A percentile compares a stretch with the other conserved stretches of the same genome.
These are phyloP conservation scores for Cataglyphis livida DNA, from an alignment of 2,888 invertebrate species.

Conservation along the genomic window DNA sequence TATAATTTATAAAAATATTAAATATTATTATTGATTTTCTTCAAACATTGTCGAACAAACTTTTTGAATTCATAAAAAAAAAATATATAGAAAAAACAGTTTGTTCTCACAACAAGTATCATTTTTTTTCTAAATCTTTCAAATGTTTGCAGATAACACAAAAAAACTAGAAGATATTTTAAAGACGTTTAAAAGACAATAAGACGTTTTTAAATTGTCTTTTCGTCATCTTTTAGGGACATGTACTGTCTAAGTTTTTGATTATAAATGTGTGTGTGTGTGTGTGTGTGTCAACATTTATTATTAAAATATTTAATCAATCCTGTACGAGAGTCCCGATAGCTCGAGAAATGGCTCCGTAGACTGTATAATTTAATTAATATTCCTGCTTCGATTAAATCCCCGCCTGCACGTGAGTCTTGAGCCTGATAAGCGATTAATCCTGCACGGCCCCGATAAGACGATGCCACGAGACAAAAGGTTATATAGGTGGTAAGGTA, in stretches of 20 bases:
- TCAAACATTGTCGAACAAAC: neutral
- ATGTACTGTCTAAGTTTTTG: neutral
- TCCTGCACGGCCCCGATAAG: conserved; percentile 74
- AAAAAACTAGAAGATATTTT: no score
- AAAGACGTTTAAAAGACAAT: no score
- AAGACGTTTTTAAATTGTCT: no score
- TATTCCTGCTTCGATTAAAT: conserved; percentile 72
- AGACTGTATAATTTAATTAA: conserved; percentile 73
- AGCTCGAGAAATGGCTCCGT: conserved; percentile 51
- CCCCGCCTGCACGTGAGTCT: conserved; percentile 70
- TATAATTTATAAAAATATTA: neutral
- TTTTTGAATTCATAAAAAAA: neutral
- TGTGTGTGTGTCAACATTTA: neutral
- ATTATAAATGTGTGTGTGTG: neutral
- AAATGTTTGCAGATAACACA: neutral
- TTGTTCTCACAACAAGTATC: neutral
- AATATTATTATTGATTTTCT: neutral
- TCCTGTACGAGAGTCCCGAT: neutral
- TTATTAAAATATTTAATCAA: conserved; percentile 34
- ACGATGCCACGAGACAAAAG: conserved; percentile 73
- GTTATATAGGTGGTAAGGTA: conserved; percentile 68
- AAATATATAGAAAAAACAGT: no score
- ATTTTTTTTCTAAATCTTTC: neutral
- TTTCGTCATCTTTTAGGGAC: no score
- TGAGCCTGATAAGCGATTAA: conserved; percentile 74